Percentiles rank a stretch among this genome's conserved stretches.
phyloP scores from a whole-genome alignment of 1,140 invertebrate species.

The Heliconius himera region DNA sequence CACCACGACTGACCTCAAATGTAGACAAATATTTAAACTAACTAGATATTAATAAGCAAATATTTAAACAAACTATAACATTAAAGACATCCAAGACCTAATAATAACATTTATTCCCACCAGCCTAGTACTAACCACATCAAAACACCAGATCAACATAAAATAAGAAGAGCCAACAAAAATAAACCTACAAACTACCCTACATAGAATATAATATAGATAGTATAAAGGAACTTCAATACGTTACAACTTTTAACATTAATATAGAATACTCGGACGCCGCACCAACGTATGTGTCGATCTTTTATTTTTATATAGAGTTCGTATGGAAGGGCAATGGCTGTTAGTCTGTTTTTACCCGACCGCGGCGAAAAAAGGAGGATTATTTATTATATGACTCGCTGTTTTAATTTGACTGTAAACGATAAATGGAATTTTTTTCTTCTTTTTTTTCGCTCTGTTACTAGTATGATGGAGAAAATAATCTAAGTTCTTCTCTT shows the following conservation, averaged over 20 bases:
- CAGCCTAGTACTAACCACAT: neutral
- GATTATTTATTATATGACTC: neutral
- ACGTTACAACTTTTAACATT: neutral
- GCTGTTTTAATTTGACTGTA: neutral
- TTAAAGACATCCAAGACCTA: too few relatives aligned
- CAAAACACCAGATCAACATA: neutral
- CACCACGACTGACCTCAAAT: too few relatives aligned
- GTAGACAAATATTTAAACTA: too few relatives aligned
- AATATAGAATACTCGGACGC: neutral
- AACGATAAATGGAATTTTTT: too few relatives aligned
- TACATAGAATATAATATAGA: neutral
- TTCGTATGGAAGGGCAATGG: neutral
- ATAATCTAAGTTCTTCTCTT: too few relatives aligned
- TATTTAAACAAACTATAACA: too few relatives aligned
- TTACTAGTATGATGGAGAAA: too few relatives aligned
- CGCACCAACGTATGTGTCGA: neutral
- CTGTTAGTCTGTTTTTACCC: neutral
- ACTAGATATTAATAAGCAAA: too few relatives aligned
- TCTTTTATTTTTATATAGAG: slow-evolving; percentile 2
- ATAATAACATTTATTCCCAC: neutral
- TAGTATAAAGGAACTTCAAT: neutral
- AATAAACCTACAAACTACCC: slow-evolving; percentile 31
- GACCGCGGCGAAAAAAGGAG: too few relatives aligned
- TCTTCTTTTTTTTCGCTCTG: too few relatives aligned
- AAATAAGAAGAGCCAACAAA: neutral